phyloP scores from a whole-genome alignment of 2,888 invertebrate genomes.

The Hydroisotoma schaefferi region DNA sequence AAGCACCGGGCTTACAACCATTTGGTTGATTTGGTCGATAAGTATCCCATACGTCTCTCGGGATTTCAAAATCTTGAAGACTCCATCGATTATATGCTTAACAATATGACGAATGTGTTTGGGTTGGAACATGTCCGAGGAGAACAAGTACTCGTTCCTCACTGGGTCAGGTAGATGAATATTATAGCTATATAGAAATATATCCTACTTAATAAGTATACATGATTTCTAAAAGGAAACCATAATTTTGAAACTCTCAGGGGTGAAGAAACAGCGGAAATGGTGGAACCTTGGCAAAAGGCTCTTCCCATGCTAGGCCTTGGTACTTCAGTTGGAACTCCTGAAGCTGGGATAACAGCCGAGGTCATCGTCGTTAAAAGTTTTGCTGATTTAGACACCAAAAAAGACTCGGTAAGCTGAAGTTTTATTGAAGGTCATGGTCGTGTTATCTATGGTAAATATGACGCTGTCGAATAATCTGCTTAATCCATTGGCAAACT shows the following conservation, averaged over 20 bases:
- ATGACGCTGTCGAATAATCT: no score
- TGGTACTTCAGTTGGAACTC: slow-evolving; percentile 43
- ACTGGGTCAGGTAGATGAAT: slow-evolving; percentile 49
- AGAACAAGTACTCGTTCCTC: slow-evolving; percentile 52
- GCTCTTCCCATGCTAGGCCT: slow-evolving; percentile 37
- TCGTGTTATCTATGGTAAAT: no score
- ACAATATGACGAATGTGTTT: slow-evolving; percentile 46
- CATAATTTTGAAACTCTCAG: no score
- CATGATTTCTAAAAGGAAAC: no score
- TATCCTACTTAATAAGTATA: no score
- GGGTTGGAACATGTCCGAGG: slow-evolving; percentile 53
- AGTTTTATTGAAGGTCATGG: no score
- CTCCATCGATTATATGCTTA: slow-evolving; percentile 53
- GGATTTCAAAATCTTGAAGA: slow-evolving; percentile 53
- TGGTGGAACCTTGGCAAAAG: slow-evolving; percentile 27
- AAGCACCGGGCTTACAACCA: slow-evolving; percentile 54
- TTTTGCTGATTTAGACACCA: slow-evolving; percentile 37
- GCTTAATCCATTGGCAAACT: no score
- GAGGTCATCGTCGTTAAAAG: slow-evolving; percentile 44
- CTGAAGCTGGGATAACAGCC: slow-evolving; percentile 36
- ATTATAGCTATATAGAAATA: no score
- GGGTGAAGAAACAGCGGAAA: slow-evolving; percentile 34
- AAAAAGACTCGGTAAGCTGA: slow-evolving; percentile 27
- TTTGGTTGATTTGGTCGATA: slow-evolving; percentile 50
- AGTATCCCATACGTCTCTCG: slow-evolving; percentile 52